These are phyloP conservation scores for Hirtodrosophila histrioides DNA, from an alignment of 2,888 invertebrate species.

Conservation along the genomic window DNA sequence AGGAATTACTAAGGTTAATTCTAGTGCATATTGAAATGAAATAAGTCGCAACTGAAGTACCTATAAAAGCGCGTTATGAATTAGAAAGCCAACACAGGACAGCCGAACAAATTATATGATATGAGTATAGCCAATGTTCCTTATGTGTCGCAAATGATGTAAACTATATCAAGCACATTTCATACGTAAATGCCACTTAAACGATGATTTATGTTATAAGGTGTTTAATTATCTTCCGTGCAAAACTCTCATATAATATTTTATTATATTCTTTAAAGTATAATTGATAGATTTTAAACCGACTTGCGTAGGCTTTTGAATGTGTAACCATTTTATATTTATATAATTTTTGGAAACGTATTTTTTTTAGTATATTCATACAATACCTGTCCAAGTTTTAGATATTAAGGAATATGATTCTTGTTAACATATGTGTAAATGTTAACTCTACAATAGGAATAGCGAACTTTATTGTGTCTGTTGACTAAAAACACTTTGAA, in stretches of 20 bases:
- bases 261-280: slow-evolving; percentile 17
- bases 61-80: slow-evolving; percentile 49
- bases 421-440: slow-evolving; percentile 32
- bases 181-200: slow-evolving; percentile 20
- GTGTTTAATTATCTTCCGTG: slow-evolving; percentile 12
- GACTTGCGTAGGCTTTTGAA: slow-evolving; percentile 22
- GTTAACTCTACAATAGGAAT: slow-evolving; percentile 19
- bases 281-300: slow-evolving; percentile 22
- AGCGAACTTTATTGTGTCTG: slow-evolving; percentile 25
- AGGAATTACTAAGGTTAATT: slow-evolving; percentile 20
- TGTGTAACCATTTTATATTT: slow-evolving; percentile 30
- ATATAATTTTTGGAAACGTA: slow-evolving; percentile 45
- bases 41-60: slow-evolving; percentile 80
- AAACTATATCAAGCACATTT: slow-evolving; percentile 42
- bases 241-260: slow-evolving; percentile 27
- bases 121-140: slow-evolving; percentile 29
- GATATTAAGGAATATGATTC: slow-evolving; percentile 57
- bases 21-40: slow-evolving; percentile 28
- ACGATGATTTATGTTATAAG: slow-evolving; percentile 16
- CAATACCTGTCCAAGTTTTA: slow-evolving; percentile 64
- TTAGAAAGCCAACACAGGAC: slow-evolving; percentile 18
- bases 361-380: slow-evolving; percentile 36
- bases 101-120: slow-evolving; percentile 14
- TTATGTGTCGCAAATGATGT: slow-evolving; percentile 19
- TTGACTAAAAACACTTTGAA: slow-evolving; percentile 30